These are phyloP conservation scores for Drosophila picticornis DNA, from an alignment of 2,888 invertebrate species.

Conservation along the genomic window DNA sequence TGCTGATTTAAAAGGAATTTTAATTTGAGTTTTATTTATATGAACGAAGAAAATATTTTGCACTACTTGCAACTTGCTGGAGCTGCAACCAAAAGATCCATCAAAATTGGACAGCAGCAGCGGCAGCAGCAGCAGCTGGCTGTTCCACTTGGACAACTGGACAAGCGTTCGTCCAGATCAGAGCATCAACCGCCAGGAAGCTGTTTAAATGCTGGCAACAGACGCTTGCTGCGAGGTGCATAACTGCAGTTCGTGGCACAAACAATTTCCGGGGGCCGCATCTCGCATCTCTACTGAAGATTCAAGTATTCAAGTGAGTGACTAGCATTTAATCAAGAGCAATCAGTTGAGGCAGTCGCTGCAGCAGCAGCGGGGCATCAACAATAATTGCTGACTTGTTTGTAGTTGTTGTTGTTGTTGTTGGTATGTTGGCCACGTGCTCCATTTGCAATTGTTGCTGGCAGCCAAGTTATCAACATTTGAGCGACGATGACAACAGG, in stretches of 20 bases:
- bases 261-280: constrained; percentile 71
- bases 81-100: constrained; percentile 36
- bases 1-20: neutral
- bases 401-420: constrained; percentile 38
- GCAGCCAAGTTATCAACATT: constrained; percentile 61
- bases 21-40: neutral
- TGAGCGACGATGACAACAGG: constrained; percentile 67
- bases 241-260: constrained; percentile 71
- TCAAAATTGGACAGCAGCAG: constrained; percentile 47
- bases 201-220: constrained; percentile 62
- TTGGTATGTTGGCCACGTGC: constrained; percentile 64
- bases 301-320: constrained; percentile 69
- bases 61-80: constrained; percentile 5
- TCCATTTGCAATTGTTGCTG: constrained; percentile 64
- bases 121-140: constrained; percentile 38
- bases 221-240: constrained; percentile 42
- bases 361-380: constrained; percentile 37
- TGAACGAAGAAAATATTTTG: constrained; percentile 5
- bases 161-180: constrained; percentile 34
- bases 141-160: constrained; percentile 45
- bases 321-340: constrained; percentile 77
- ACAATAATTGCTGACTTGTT: constrained; percentile 59
- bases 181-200: constrained; percentile 59
- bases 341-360: constrained; percentile 65
- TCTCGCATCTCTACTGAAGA: constrained; percentile 32